Evolutionary conservation across 2,888 invertebrate species (phyloP), one percentile per base, ranked within the genome.

Genomic region (Eristalis arbustorum): DNA sequence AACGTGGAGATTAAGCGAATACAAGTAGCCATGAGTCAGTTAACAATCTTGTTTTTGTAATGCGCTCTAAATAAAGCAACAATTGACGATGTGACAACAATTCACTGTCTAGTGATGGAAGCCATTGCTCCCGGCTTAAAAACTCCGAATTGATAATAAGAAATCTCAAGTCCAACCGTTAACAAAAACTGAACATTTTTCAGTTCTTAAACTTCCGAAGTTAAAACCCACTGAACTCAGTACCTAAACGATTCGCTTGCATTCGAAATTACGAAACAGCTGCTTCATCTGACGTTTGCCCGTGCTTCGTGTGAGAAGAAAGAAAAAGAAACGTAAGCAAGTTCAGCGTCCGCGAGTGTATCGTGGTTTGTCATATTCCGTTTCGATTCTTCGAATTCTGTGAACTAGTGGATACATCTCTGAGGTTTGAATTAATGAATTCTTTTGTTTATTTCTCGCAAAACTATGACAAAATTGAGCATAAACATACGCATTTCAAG

Each of bases 251-350:
- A 3, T 61, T 18, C 0, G 49, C 56, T 13, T 34, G 31, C 63
- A 14, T 73, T 40, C 40, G 11, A 59, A 31, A 11, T 31, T 14
- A 1, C 2, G 28, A 59, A 37, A 49, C 76, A 69, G 68, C 76
- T 85, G 84, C 18, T 57, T 69, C 72, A 63, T 77, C 56, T 73
- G 14, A 25, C 22, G 18, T 63, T 69, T 28, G 28, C 56, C 63
- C 68, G 11, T 18, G n/a, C 18, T 49, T 49, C 49, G 6, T 49
- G 49, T 49, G 49, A 8, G 49, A n/a, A n/a, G 49, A 49, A 23
- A 40, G 69, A 71, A 85, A 85, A 31, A 42, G 69, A 71, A 85
- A 85, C 85, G 85, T 85, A 85, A 78, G 85, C 85, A 81, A 85
- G 77, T 66, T 62, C 42, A 42, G 81, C 81, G 84, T 85, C n/a